These are phyloP conservation scores for Dioctria linearis DNA, from an alignment of 2,888 invertebrate genomes.

Conservation along the genomic window DNA sequence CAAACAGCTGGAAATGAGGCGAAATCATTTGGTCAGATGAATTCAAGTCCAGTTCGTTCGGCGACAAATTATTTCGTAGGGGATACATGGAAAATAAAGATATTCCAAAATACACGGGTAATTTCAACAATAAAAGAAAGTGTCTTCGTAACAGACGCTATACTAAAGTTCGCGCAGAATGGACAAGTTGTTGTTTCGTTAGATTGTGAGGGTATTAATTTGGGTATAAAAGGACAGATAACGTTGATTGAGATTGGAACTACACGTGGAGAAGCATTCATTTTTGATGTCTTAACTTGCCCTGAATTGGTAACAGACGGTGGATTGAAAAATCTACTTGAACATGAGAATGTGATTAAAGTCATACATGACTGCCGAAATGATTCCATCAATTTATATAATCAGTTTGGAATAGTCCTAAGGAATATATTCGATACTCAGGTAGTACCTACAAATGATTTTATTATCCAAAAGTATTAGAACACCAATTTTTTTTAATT, in stretches of 20 bases:
- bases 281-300: constrained; percentile 90
- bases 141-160: constrained; percentile 81
- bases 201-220: constrained; percentile 94
- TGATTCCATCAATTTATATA: constrained; percentile 89
- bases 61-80: constrained; percentile 72
- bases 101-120: constrained; percentile 86
- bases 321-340: constrained; percentile 84
- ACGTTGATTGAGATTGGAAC: constrained; percentile 91
- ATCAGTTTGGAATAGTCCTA: constrained; percentile 87
- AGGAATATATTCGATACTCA: constrained; percentile 93
- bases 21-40: constrained; percentile 71
- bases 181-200: constrained; percentile 81
- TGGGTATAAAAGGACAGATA: constrained; percentile 90
- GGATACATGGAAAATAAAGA: constrained; percentile 86
- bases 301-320: constrained; percentile 84
- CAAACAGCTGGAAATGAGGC: constrained; percentile 62
- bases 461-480: too few species aligned
- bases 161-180: constrained; percentile 74
- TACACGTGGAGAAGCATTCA: constrained; percentile 84
- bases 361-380: constrained; percentile 95
- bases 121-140: constrained; percentile 86
- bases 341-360: constrained; percentile 86
- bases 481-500: too few species aligned
- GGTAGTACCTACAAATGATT: constrained; percentile 66
- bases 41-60: constrained; percentile 66